Evolutionary conservation across 1,140 invertebrate genomes (phyloP), one percentile per base, ranked within the genome.

Genomic region (Ips typographus): DNA sequence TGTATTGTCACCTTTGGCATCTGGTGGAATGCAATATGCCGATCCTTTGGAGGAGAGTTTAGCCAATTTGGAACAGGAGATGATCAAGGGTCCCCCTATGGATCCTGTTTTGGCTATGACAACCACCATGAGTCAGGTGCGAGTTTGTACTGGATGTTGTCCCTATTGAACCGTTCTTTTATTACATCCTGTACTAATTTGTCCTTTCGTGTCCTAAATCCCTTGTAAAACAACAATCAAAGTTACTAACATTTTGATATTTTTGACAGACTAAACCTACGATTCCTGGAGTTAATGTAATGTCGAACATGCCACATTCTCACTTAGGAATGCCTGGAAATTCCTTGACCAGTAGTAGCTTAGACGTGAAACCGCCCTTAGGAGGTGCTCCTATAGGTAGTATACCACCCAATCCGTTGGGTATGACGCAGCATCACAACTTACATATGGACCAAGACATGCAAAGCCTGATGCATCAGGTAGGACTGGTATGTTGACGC

Each of bases 21-120:
- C 77, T 77, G 68, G 61, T 2, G n/a, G 49, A 38, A 39, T 40
- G 5, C 59, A 43, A 22, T 84, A 76, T 78, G 83, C 76, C 52
- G 88, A 89, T 77, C 87, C 87, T n/a, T 82, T 89, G 70, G 88
- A 89, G 77, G 83, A 88, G 71, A 88, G 87, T 40, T 80, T 89
- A 61, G 87, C 87, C 44, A 88, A 84, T 68, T 76, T 89, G 22
- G 88, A 89, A 78, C 83, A 86, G 43, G 84, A 83, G 60, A 80
- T 86, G 4, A 83, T 84, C 51, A 83, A 83, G 8, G 83, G 82
- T 52, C 82, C 84, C n/a, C 83, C 82, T 58, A 77, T 81, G 40
- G 72, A 75, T 42, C 68, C 58, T n/a, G 68, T 75, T 4, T 67
- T 69, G 77, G 77, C 72, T 40, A 74, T 78, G 73, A 73, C 74